Evolutionary conservation across 2,797 vertebrate genomes (phyloP).

Genomic region (Sebastes baramenuke): DNA sequence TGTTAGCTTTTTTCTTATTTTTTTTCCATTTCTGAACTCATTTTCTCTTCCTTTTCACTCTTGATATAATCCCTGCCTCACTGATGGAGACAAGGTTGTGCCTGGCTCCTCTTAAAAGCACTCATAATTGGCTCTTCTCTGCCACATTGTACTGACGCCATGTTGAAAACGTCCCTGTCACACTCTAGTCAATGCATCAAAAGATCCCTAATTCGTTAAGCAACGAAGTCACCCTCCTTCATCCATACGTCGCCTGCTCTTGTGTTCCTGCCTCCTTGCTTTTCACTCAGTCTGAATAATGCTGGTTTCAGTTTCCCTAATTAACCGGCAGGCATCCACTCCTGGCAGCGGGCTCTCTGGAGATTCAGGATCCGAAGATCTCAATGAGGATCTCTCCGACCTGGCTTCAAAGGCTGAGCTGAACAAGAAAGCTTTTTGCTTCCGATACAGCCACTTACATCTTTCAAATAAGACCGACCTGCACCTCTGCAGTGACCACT

Average conservation of each 20-base stretch:
- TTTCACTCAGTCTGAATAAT: slow-evolving; percentile 45
- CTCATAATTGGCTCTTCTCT: slow-evolving; percentile 64
- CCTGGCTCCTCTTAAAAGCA: slow-evolving; percentile 62
- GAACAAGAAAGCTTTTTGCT: slow-evolving; percentile 62
- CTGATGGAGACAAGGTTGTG: slow-evolving; percentile 21
- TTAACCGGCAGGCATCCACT: slow-evolving; percentile 55
- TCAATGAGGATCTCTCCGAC: slow-evolving; percentile 63
- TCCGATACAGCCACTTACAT: slow-evolving; percentile 53
- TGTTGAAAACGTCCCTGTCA: slow-evolving; percentile 62
- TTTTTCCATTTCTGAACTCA: not conserved
- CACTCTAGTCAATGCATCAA: slow-evolving; percentile 77
- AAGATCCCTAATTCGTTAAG: slow-evolving; percentile 73
- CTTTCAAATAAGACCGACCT: slow-evolving; percentile 55
- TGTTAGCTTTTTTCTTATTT: not conserved
- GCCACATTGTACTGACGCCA: slow-evolving; percentile 45
- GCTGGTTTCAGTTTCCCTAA: slow-evolving; percentile 61
- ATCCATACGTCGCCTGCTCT: slow-evolving; percentile 45
- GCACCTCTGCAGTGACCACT: slow-evolving; percentile 30
- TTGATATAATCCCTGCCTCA: slow-evolving; percentile 37
- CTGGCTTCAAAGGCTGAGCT: slow-evolving; percentile 73
- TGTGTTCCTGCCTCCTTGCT: slow-evolving; percentile 35
- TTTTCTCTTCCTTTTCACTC: not conserved
- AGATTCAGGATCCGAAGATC: slow-evolving; percentile 66
- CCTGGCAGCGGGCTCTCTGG: slow-evolving; percentile 47
- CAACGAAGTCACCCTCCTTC: slow-evolving; percentile 38